These are phyloP conservation scores for Rhopilema esculentum DNA, from an alignment of 30 jellyfish, hydroid and myxozoan species.

Conservation along the genomic window DNA sequence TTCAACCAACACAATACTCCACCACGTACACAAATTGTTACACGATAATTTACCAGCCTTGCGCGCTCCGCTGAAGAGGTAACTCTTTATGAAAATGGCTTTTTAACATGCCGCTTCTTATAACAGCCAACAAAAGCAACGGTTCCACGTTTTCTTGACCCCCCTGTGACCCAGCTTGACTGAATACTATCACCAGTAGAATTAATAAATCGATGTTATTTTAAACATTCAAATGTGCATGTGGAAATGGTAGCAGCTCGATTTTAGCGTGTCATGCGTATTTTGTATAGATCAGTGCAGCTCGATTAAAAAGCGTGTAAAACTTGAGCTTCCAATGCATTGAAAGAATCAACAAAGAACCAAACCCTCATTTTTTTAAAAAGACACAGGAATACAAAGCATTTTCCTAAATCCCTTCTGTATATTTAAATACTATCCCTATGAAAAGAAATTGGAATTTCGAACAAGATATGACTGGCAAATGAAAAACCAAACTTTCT, in stretches of 20 bases:
- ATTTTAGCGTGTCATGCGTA: background rate
- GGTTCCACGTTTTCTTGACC: conserved; percentile 49
- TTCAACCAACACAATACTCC: background rate
- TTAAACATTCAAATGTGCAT: background rate
- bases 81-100: background rate
- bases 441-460: background rate
- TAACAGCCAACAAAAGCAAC: conserved; percentile 28
- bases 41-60: conserved; percentile 25
- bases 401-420: no score
- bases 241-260: background rate
- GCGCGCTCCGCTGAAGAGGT: background rate
- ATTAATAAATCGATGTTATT: background rate
- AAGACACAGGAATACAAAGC: no score
- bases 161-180: conserved; percentile 58
- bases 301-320: no score
- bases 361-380: no score
- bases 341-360: no score
- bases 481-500: no score
- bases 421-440: no score
- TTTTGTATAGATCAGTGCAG: no score
- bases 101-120: background rate
- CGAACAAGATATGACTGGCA: no score
- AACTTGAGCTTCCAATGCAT: no score
- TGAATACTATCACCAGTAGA: conserved; percentile 38
- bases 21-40: conserved; percentile 20